These are phyloP conservation scores for Sphaeridia pumilis DNA, from an alignment of 2,888 invertebrate species.

Conservation along the genomic window DNA sequence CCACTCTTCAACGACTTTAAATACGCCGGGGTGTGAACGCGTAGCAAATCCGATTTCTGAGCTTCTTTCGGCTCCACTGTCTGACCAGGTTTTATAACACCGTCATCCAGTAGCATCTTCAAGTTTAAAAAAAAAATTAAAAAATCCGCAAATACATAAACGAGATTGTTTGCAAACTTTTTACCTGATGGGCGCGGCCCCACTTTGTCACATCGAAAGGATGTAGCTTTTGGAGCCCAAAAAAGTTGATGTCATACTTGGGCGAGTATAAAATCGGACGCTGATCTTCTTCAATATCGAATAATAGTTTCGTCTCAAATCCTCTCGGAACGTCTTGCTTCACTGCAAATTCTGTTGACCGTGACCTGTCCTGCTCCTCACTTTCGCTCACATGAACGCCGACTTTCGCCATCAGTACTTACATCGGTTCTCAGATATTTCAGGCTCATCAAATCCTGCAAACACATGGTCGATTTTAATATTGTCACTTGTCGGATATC, in stretches of 20 bases:
- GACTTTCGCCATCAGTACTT: neutral
- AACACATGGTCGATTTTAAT: no score
- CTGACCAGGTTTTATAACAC: conserved; percentile 8
- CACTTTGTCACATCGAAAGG: conserved; percentile 83
- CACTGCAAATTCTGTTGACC: no score
- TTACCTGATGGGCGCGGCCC: conserved; percentile 58
- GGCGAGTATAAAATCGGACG: conserved; percentile 69
- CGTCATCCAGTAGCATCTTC: conserved; percentile 10
- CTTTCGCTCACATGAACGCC: neutral
- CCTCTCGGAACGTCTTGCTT: no score
- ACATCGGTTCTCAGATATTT: neutral
- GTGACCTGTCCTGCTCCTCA: no score
- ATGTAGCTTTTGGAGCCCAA: conserved; percentile 71
- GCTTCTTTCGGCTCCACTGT: conserved; percentile 61
- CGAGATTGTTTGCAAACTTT: neutral
- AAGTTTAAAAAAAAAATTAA: conserved; percentile 12
- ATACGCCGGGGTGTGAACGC: conserved; percentile 64
- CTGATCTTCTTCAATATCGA: conserved; percentile 41
- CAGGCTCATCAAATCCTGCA: neutral
- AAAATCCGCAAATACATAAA: neutral
- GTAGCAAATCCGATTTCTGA: conserved; percentile 54
- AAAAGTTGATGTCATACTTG: conserved; percentile 67
- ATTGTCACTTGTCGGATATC: no score
- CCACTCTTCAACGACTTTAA: conserved; percentile 54
- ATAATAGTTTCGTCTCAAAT: conserved; percentile 11